These are phyloP conservation scores for Koerneria pararmatus DNA, from an alignment of 2,888 invertebrate species.

Conservation along the genomic window DNA sequence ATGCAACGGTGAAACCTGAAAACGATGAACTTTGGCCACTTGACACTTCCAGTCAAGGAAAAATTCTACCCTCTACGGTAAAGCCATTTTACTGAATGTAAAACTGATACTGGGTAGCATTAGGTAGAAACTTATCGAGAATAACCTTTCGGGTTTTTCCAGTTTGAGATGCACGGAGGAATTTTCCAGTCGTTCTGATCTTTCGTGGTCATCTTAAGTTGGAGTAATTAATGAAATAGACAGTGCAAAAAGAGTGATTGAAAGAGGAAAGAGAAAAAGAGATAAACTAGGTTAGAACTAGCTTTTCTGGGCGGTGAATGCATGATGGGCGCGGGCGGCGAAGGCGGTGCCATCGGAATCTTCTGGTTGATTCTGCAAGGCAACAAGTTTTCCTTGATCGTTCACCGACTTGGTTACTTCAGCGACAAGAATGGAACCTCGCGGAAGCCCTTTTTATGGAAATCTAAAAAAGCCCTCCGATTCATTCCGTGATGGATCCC, in stretches of 20 bases:
- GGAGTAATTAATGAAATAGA: too few species aligned
- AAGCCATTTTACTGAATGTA: neutral
- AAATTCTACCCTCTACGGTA: neutral
- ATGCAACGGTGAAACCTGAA: constrained; percentile 86
- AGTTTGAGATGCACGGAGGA: constrained; percentile 97
- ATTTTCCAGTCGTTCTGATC: constrained; percentile 99
- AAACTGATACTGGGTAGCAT: neutral
- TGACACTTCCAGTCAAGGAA: neutral
- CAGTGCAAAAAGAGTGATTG: too few species aligned
- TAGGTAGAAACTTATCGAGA: neutral
- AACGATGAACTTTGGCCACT: constrained; percentile 25
- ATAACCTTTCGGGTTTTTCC: constrained; percentile 91
- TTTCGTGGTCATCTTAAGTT: constrained; percentile 76
- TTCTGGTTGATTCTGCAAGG: constrained; percentile 85
- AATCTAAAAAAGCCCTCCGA: too few species aligned
- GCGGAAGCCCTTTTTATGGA: too few species aligned
- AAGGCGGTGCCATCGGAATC: constrained; percentile 95
- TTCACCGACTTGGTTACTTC: too few species aligned
- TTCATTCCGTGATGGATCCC: too few species aligned
- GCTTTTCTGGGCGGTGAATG: constrained; percentile 94
- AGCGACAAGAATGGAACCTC: too few species aligned
- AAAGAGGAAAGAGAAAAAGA: too few species aligned
- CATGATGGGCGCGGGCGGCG: constrained; percentile 95
- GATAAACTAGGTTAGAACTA: too few species aligned
- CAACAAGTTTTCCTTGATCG: too few species aligned